phyloP scores from a whole-genome alignment of 2,797 vertebrate genomes.

The Phoebastria nigripes region DNA sequence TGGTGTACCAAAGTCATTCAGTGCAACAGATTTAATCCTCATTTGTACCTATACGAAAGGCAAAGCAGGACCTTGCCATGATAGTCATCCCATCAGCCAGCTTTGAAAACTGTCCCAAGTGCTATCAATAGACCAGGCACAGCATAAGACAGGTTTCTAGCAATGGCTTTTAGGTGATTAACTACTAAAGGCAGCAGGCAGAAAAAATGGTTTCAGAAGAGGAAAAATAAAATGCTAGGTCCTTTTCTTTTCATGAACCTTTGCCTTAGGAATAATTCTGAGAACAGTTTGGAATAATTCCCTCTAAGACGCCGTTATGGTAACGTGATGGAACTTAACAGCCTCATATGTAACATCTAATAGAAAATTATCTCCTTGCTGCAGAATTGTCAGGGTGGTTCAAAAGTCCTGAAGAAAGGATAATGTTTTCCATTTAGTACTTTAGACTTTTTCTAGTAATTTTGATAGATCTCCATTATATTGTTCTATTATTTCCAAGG shows the following conservation, averaged over 20 bases:
- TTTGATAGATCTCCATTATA: not conserved
- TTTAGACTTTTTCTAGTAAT: not conserved
- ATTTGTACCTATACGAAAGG: not conserved
- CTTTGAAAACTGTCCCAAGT: not conserved
- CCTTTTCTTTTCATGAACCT: not conserved
- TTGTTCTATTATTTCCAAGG: not conserved
- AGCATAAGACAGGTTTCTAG: not conserved
- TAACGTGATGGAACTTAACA: not conserved
- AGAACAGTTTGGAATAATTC: not conserved
- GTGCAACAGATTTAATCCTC: not conserved
- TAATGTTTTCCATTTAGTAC: constrained; percentile 18
- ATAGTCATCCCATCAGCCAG: not conserved
- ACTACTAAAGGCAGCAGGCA: not conserved
- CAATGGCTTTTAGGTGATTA: not conserved
- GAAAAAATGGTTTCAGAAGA: not conserved
- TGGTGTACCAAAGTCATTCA: not conserved
- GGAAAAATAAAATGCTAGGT: not conserved
- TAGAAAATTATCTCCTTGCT: not conserved
- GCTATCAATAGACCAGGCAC: not conserved
- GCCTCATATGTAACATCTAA: not conserved
- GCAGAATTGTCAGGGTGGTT: not conserved
- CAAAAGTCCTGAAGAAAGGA: not conserved
- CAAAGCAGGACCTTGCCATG: not conserved
- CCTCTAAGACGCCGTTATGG: not conserved
- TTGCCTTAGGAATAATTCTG: constrained; percentile 9